These are phyloP conservation scores for Triplophysa dalaica DNA, from an alignment of 2,113 vertebrate species.

Conservation along the genomic window DNA sequence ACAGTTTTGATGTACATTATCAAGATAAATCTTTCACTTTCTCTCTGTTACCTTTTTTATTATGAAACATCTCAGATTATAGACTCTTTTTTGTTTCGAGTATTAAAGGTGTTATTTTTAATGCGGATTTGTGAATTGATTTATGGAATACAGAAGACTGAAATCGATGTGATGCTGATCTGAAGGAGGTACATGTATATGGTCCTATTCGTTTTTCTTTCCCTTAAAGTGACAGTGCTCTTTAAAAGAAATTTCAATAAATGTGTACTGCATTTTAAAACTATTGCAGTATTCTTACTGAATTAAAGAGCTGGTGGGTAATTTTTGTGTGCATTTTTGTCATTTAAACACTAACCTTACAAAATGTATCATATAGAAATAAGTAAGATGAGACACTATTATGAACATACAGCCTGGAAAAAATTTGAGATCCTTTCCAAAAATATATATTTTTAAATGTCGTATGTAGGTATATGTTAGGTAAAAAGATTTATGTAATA, in stretches of 20 bases:
- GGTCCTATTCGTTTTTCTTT: constrained; percentile 23
- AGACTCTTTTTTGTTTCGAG: constrained; percentile 67
- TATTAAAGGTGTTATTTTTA: constrained; percentile 3
- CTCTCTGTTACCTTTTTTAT: constrained; percentile 15
- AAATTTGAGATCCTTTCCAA: too few species aligned
- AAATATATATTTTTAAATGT: too few species aligned
- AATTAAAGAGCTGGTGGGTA: constrained; percentile 86
- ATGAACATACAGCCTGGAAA: constrained; percentile 57
- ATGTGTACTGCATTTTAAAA: constrained; percentile 78
- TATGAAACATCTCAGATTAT: constrained; percentile 60
- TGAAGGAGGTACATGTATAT: background rate
- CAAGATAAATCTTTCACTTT: too few species aligned
- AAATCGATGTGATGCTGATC: too few species aligned
- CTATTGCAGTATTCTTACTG: constrained; percentile 83
- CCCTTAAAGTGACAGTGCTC: constrained; percentile 29
- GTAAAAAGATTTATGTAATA: too few species aligned
- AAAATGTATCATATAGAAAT: constrained; percentile 72
- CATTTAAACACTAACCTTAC: constrained; percentile 84
- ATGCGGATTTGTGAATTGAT: background rate
- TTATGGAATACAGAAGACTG: too few species aligned
- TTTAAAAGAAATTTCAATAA: constrained; percentile 45
- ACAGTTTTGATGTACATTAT: too few species aligned
- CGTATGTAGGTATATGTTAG: too few species aligned
- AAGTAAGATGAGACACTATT: constrained; percentile 75
- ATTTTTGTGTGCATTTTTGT: constrained; percentile 89